These are phyloP conservation scores for Labroides dimidiatus DNA, from an alignment of 2,797 vertebrate species.

Conservation along the genomic window DNA sequence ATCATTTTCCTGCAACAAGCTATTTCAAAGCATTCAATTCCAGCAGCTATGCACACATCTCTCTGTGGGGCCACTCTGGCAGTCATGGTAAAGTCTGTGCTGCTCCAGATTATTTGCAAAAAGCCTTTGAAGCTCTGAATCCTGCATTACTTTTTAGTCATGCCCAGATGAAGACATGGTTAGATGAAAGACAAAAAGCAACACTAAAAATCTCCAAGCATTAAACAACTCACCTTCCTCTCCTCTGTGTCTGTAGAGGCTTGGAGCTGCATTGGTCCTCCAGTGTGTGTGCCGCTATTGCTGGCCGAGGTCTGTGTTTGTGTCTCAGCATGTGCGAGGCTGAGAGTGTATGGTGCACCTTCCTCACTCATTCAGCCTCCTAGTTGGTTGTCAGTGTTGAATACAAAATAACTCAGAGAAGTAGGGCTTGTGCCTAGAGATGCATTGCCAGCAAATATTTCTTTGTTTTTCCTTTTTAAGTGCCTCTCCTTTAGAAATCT, in stretches of 20 bases:
- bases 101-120: conserved; percentile 35
- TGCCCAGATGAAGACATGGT: conserved; percentile 43
- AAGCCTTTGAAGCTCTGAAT: conserved; percentile 56
- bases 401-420: conserved; percentile 37
- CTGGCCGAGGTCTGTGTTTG: conserved; percentile 52
- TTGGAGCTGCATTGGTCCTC: conserved; percentile 81
- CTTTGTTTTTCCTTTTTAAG: conserved; percentile 31
- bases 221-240: conserved; percentile 79
- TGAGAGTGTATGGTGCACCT: conserved; percentile 60
- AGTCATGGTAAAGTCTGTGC: conserved; percentile 36
- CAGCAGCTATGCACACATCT: conserved; percentile 23
- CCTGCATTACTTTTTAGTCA: conserved; percentile 43
- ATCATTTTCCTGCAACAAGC: conserved; percentile 43
- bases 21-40: conserved; percentile 36
- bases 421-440: conserved; percentile 37
- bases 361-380: conserved; percentile 76
- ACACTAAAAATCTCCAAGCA: conserved; percentile 17
- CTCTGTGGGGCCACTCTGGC: conserved; percentile 52
- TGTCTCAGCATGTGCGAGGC: conserved; percentile 60
- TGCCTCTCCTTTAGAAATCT: conserved; percentile 42
- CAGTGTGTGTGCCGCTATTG: conserved; percentile 48
- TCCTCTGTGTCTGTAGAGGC: conserved; percentile 72
- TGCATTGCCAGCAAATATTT: conserved; percentile 45
- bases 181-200: conserved; percentile 20
- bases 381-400: conserved; percentile 54